These are phyloP conservation scores for Charaxes varanes DNA, from an alignment of 1,140 invertebrate species.

Conservation along the genomic window DNA sequence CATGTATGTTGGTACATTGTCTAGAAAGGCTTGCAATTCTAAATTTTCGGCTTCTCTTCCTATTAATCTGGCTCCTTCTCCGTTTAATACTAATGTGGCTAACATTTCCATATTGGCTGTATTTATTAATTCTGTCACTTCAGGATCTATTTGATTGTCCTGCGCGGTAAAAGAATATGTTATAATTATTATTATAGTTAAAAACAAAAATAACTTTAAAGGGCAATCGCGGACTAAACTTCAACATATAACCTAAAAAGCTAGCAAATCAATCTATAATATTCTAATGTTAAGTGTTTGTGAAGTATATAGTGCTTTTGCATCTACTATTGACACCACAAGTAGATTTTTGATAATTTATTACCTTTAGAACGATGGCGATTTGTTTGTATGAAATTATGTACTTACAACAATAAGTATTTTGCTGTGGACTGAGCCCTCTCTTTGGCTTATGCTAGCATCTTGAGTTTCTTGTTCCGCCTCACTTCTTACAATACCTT, in stretches of 20 bases:
- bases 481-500: slow-evolving; percentile 78
- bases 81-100: slow-evolving; percentile 90
- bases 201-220: too few species aligned
- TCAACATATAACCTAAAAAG: slow-evolving; percentile 59
- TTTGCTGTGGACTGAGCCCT: slow-evolving; percentile 48
- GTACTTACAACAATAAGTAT: slow-evolving; percentile 64
- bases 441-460: slow-evolving; percentile 61
- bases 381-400: slow-evolving; percentile 16
- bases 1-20: slow-evolving; percentile 93
- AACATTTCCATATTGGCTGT: slow-evolving; percentile 91
- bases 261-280: slow-evolving; percentile 62
- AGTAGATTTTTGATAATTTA: slow-evolving; percentile 36
- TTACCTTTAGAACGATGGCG: slow-evolving; percentile 40
- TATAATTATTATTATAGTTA: too few species aligned
- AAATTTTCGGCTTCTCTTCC: slow-evolving; percentile 82
- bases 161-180: slow-evolving; percentile 26
- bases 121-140: slow-evolving; percentile 75
- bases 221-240: slow-evolving; percentile 41
- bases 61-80: slow-evolving; percentile 86
- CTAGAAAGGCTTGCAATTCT: slow-evolving; percentile 91
- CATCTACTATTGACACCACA: slow-evolving; percentile 59
- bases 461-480: slow-evolving; percentile 77
- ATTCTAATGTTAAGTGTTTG: slow-evolving; percentile 55
- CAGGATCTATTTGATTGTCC: slow-evolving; percentile 68
- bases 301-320: slow-evolving; percentile 52